Evolutionary conservation across 2,888 invertebrate species (phyloP), one percentile per base, ranked within the genome.

Genomic region (Steinernema scapterisci): DNA sequence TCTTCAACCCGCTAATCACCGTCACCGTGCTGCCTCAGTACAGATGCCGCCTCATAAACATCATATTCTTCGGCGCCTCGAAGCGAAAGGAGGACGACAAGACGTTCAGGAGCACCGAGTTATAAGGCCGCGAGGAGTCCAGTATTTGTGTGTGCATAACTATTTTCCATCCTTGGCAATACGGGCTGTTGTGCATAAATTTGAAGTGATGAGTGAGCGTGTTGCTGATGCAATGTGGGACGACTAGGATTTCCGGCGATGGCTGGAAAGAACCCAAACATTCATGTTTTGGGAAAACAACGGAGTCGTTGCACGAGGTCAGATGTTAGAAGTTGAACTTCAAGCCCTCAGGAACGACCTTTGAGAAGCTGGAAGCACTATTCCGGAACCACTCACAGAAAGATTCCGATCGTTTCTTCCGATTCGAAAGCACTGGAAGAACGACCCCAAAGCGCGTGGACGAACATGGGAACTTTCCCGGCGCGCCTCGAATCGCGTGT

Each of bases 21-120:
- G 83, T 86, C 25, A 86, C 86, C n/a, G 82, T 86, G 11, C 80
- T 86, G 6, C 86, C 86, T 21, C 86, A 87, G 75, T 86, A 86
- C 72, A 81, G 85, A 7, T 77, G 83, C 5, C 71, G 73, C 1
- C 76, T 79, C 38, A 31, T 83, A 46, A 56, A 75, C 51, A 48
- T 51, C 21, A 70, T 79, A 11, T 75, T 73, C 54, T 46, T 46
- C 75, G 44, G 43, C 16, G 25, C 21, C 2, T 25, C 31, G 31
- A 27, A 63, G 19, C 48, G 48, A 31, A 63, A 63, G 38, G 63
- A 63, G 38, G 63, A 63, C 25, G 63, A 63, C 63, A 63, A 63
- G n/a, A 63, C 63, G 11, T 63, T 63, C 63, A 1, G 63, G 27
- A 63, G 63, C 63, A 63, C 63, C 7, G 63, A 63, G 11, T 31